A percentile compares a stretch with the other conserved stretches of the same genome.
Conservation (phyloP, 2,113 vertebrate species). For the Mormyrus lacerda region DNA sequence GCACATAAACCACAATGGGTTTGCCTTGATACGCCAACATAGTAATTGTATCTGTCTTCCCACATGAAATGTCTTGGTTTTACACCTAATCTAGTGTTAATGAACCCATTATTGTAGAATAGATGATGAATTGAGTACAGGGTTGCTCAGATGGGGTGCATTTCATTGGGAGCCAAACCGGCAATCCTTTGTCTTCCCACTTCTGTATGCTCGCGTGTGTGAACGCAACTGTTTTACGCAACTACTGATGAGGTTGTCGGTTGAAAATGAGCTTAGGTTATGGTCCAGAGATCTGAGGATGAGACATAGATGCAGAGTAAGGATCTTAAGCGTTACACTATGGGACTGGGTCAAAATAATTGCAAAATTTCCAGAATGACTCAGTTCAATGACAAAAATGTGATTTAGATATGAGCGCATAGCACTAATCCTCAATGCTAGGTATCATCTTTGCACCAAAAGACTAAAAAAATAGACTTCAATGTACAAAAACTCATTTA, state of each 20-base stretch:
- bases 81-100: slow-evolving; percentile 57
- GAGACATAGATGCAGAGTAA: background rate
- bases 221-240: background rate
- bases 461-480: background rate
- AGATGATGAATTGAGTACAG: slow-evolving; percentile 15
- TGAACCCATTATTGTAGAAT: slow-evolving; percentile 49
- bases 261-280: background rate
- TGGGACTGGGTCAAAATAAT: background rate
- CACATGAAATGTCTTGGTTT: slow-evolving; percentile 47
- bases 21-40: slow-evolving; percentile 35
- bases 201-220: background rate
- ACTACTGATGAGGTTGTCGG: background rate
- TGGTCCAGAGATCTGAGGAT: background rate
- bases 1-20: background rate
- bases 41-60: slow-evolving; percentile 49
- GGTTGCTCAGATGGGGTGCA: slow-evolving; percentile 43
- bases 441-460: slow-evolving; percentile 77
- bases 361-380: background rate
- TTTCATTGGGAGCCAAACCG: slow-evolving; percentile 42
- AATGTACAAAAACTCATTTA: background rate
- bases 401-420: slow-evolving; percentile 84
- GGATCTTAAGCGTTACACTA: background rate
- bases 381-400: slow-evolving; percentile 76
- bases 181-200: background rate
- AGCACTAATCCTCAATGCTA: slow-evolving; percentile 76